These are phyloP conservation scores for Oscheius sp. DNA, from an alignment of 2,888 invertebrate species.

Conservation along the genomic window DNA sequence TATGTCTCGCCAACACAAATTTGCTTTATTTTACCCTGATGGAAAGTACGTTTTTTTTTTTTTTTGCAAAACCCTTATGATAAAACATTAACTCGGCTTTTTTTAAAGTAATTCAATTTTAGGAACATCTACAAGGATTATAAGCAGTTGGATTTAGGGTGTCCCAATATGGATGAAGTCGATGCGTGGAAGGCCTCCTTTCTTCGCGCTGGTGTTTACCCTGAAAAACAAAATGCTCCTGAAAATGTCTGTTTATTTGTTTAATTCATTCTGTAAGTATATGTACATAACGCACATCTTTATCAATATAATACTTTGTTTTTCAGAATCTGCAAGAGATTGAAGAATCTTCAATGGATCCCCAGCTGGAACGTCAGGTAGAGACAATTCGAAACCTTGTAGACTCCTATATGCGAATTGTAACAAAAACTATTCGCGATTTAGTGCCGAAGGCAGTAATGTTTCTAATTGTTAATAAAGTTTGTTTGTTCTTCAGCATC, in stretches of 20 bases:
- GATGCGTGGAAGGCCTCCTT: slow-evolving; percentile 99
- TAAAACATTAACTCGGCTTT: too few species aligned
- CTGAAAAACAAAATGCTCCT: slow-evolving; percentile 80
- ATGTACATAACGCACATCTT: neutral
- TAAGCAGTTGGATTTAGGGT: slow-evolving; percentile 96
- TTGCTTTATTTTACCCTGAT: slow-evolving; percentile 97
- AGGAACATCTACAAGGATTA: slow-evolving; percentile 80
- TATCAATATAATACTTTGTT: neutral
- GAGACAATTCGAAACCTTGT: slow-evolving; percentile 99
- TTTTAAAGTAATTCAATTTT: slow-evolving; percentile 3
- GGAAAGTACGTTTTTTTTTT: slow-evolving; percentile 83
- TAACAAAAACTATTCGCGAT: slow-evolving; percentile 96
- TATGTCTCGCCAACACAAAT: slow-evolving; percentile 91
- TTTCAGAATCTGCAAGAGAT: slow-evolving; percentile 32
- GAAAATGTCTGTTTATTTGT: slow-evolving; percentile 53
- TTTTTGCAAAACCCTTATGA: neutral
- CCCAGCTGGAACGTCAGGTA: slow-evolving; percentile 94
- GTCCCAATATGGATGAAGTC: slow-evolving; percentile 82
- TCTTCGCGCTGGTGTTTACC: slow-evolving; percentile 97
- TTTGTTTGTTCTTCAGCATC: slow-evolving; percentile 52
- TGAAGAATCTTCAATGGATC: slow-evolving; percentile 74
- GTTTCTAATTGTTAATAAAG: slow-evolving; percentile 95
- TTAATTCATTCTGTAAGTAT: too few species aligned
- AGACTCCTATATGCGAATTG: slow-evolving; percentile 90
- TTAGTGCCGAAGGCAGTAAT: slow-evolving; percentile 98